Percentiles rank a stretch among this genome's conserved stretches.
These are phyloP conservation scores for Chymomyza costata DNA, from an alignment of 1,140 invertebrate genomes.

Conservation along the genomic window DNA sequence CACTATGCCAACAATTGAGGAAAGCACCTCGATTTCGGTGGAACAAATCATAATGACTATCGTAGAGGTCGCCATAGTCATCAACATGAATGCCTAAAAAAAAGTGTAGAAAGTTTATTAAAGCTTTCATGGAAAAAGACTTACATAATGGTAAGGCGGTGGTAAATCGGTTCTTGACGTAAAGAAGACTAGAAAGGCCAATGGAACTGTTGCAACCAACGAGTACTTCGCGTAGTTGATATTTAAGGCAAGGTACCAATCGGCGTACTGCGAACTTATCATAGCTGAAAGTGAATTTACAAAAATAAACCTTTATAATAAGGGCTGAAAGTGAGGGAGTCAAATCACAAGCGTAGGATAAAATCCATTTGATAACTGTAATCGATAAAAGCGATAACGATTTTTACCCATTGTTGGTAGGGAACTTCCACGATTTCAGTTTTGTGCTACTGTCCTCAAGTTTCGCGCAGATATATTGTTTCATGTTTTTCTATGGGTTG, in stretches of 20 bases:
- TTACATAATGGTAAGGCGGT: conserved; percentile 39
- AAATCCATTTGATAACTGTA: too few species aligned
- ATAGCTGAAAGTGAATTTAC: conserved; percentile 12
- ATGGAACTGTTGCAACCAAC: conserved; percentile 23
- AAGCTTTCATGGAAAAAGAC: neutral
- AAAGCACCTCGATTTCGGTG: conserved; percentile 40
- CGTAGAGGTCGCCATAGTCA: neutral
- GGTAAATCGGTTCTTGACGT: conserved; percentile 44
- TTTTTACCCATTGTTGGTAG: too few species aligned
- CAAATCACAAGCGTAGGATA: too few species aligned
- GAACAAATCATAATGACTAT: conserved; percentile 30
- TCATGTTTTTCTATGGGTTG: too few species aligned
- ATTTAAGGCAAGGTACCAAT: conserved; percentile 14
- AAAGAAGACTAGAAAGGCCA: conserved; percentile 18
- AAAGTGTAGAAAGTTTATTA: neutral
- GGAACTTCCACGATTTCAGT: too few species aligned
- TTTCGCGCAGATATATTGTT: too few species aligned
- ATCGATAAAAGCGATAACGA: too few species aligned
- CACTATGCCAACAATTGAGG: conserved; percentile 27
- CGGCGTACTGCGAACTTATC: conserved; percentile 5
- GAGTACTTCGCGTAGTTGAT: conserved; percentile 18
- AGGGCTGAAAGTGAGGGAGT: neutral
- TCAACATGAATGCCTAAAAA: neutral
- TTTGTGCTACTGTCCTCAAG: too few species aligned
- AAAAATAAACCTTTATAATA: neutral